Conservation (phyloP, 2,797 vertebrate genomes). For the Lepidocolaptes lacrymiger region DNA sequence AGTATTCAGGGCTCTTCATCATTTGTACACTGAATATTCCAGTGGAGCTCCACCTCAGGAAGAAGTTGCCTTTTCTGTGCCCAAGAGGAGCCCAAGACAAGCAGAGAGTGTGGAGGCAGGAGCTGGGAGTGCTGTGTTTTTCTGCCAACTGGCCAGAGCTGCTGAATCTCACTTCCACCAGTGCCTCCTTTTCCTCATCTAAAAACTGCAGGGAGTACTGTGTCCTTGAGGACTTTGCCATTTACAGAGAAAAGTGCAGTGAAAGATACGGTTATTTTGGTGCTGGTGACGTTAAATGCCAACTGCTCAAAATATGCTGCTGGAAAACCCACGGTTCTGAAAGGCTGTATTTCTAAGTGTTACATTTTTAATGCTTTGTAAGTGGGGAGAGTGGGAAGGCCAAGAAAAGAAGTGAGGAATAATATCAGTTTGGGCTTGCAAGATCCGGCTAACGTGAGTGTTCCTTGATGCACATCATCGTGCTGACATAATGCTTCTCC, state of each 20-base stretch:
- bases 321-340: neutral
- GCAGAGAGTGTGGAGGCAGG: neutral
- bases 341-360: neutral
- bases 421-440: neutral
- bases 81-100: accelerated
- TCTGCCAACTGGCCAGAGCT: neutral
- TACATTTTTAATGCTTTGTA: neutral
- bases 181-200: neutral
- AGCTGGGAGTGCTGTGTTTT: neutral
- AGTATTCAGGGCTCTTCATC: neutral
- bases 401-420: neutral
- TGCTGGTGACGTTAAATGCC: neutral
- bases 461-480: neutral
- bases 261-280: neutral
- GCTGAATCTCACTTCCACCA: neutral
- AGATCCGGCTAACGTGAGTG: neutral
- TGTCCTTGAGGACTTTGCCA: neutral
- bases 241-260: neutral
- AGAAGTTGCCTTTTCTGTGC: accelerated
- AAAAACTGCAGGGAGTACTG: neutral
- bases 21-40: neutral
- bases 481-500: neutral
- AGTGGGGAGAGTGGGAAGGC: neutral
- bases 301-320: neutral
- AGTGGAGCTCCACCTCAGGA: neutral